Percentiles rank a stretch among this genome's conserved stretches.
Conservation (phyloP, 2,113 vertebrate species). For the Cacatua alba region DNA sequence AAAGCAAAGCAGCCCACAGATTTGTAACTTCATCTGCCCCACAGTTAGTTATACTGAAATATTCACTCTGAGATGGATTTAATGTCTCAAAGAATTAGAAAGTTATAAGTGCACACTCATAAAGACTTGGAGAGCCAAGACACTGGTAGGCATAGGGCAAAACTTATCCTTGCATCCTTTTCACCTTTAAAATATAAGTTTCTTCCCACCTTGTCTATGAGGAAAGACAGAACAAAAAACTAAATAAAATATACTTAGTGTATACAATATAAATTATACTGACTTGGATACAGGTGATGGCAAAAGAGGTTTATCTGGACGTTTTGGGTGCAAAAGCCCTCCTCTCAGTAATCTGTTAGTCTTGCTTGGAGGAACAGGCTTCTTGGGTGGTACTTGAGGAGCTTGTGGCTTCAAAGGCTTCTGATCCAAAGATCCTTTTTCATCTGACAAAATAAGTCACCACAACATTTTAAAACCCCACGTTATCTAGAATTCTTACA, state of each 20-base stretch:
- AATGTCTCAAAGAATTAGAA: background rate
- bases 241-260: background rate
- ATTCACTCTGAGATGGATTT: background rate
- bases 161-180: background rate
- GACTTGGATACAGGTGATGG: constrained; percentile 82
- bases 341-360: constrained; percentile 73
- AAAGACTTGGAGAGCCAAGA: background rate
- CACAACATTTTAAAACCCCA: background rate
- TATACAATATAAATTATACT: constrained; percentile 26
- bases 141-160: background rate
- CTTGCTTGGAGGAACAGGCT: constrained; percentile 87
- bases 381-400: constrained; percentile 93
- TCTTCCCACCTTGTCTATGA: background rate
- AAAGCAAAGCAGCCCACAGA: background rate
- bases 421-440: constrained; percentile 80
- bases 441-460: constrained; percentile 75
- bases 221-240: background rate
- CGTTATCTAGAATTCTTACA: background rate
- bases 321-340: constrained; percentile 79
- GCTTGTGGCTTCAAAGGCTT: constrained; percentile 88
- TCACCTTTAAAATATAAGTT: background rate
- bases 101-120: fast-evolving
- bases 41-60: background rate
- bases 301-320: constrained; percentile 87
- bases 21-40: background rate